These are phyloP conservation scores for Aphidius ervi DNA, from an alignment of 1,140 invertebrate genomes.

Conservation along the genomic window DNA sequence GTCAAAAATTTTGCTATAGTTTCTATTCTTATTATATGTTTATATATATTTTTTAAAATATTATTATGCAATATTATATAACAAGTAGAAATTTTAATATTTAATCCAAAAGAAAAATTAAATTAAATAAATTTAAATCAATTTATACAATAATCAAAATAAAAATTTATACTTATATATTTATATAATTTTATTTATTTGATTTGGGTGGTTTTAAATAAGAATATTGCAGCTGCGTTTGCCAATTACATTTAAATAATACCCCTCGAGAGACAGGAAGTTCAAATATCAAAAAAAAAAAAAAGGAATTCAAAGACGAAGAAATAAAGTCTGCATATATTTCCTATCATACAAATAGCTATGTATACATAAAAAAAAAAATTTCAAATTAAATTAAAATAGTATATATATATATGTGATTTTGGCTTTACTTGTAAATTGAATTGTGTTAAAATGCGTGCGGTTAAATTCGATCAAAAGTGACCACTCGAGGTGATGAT, in stretches of 20 bases:
- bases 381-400: too few relatives aligned
- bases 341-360: not conserved
- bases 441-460: not conserved
- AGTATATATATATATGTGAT: too few relatives aligned
- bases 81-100: too few relatives aligned
- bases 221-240: constrained; percentile 15
- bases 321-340: not conserved
- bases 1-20: not conserved
- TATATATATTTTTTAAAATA: too few relatives aligned
- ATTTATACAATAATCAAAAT: too few relatives aligned
- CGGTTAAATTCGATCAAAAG: constrained; percentile 34
- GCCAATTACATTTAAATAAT: constrained; percentile 40
- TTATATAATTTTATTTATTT: not conserved
- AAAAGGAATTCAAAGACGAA: not conserved
- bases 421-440: too few relatives aligned
- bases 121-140: too few relatives aligned
- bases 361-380: not conserved
- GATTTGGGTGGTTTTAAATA: too few relatives aligned
- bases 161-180: not conserved
- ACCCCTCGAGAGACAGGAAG: constrained; percentile 29
- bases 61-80: too few relatives aligned
- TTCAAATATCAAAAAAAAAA: constrained; percentile 22
- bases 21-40: too few relatives aligned
- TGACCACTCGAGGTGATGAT: constrained; percentile 41
- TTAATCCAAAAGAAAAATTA: too few relatives aligned